Evolutionary conservation across 37 sponge, comb jelly and placozoan genomes (phyloP), one percentile per base, ranked within the genome.

Genomic region (Halichondria panicea): DNA sequence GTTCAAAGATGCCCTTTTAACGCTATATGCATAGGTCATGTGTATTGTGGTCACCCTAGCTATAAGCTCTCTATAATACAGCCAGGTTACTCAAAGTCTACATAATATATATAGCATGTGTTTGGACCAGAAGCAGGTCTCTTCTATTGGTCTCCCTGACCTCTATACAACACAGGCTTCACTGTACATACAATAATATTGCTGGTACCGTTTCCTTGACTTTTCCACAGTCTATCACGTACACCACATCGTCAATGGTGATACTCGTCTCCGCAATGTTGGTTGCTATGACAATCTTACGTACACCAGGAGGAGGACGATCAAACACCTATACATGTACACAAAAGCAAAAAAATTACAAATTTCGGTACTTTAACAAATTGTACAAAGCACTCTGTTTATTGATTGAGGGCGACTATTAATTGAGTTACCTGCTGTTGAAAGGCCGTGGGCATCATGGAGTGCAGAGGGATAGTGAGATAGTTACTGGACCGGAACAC

Each of bases 181-280:
- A 21, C 28, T 15, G 8, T 24, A 25, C 61, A 8, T 59, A 7
- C 27, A 24, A 11, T 25, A 7, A 24, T n/a, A 59, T 11, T 59
- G 8, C 6, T 65, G 81, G 54, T 44, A 89, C 90, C 9, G 82
- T 85, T 50, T 95, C 91, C 74, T 92, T 91, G 54, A 89, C 87
- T 48, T 89, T 89, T 27, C 96, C 96, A 50, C 77, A 76, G 79
- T 96, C 93, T 43, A 96, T 72, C 5, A 96, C 96, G 73, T 77
- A 92, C 45, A 89, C 87, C 11, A 96, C 93, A 89, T 96, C 93
- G 39, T 92, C 90, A 41, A 96, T 88, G 54, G 96, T 96, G 50
- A 96, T 89, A 31, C 89, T 88, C 52, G 93, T 93, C 83, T 93
- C 93, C 25, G 93, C 93, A 76, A 93, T 88, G 70, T 88, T 88